Base-by-base conservation (phyloP, 2,113 vertebrate genomes). In the Urocolius indicus region DNA sequence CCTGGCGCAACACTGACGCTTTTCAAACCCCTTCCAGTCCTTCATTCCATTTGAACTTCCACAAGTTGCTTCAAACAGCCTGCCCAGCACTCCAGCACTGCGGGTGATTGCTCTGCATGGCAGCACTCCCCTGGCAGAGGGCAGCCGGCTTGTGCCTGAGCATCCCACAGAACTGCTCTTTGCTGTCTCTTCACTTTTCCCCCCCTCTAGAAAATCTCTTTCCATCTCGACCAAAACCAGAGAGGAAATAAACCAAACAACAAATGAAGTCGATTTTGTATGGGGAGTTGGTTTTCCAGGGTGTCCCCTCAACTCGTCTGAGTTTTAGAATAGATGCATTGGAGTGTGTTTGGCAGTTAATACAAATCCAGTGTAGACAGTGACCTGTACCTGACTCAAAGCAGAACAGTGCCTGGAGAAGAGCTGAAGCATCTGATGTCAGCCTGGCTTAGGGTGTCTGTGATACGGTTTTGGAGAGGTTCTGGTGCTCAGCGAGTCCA, bases 21-120 rank as follows among this genome's bases (percentile, higher is more conserved):
- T 97, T 97, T 96, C 82, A 94, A 88, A 77, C 75, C 41, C 90
- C 62, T 57, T 36, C 87, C 92, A 85, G 84, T 2, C 88, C 93
- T 68, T 81, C 86, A 45, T 71, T 65, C 87, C 83, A 4, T 4
- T 45, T 71, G 21, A 61, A 36, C 76, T 90, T 55, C 46, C 84
- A 73, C 26, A 17, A 46, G 32, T 41, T 78, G 54, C 88, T 63
- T 32, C 49, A 69, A 88, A 45, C 57, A 22, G 54, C 34, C 36
- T 7, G 73, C 78, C 84, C 32, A 0, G 85, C 9, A 0, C 7
- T 58, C 2, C 41, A 5, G 27, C 4, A 5, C 65, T 41, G 67
- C 81, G 24, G 87, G 65, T 16, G 8, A 12, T 54, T 24, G 16
- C 32, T 2, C 21, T 10, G 51, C 73, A 9, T 3, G 10, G 13